phyloP scores from a whole-genome alignment of 1,140 invertebrate genomes.

The Apis dorsata region DNA sequence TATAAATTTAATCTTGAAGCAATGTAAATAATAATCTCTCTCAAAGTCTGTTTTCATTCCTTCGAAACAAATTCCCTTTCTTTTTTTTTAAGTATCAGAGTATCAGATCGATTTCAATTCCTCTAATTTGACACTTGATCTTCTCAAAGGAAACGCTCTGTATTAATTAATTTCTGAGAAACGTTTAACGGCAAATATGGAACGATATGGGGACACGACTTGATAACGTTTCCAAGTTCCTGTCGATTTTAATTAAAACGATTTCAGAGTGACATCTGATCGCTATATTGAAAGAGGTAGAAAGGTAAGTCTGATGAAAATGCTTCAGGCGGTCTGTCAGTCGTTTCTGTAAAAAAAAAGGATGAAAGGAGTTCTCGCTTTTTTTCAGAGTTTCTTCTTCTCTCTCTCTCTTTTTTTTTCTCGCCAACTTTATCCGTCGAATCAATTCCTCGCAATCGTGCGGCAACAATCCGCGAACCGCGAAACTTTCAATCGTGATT shows the following conservation, averaged over 20 bases:
- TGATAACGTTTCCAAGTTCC: conserved; percentile 1
- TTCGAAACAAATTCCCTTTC: no score
- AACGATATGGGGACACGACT: neutral
- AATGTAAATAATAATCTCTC: no score
- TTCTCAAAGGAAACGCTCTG: neutral
- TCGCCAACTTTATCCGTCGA: neutral
- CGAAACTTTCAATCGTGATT: neutral
- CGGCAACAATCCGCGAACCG: neutral
- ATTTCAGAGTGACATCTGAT: conserved; percentile 30
- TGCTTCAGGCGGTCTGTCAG: conserved; percentile 33
- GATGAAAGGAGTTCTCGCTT: conserved; percentile 2
- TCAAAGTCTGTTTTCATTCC: no score
- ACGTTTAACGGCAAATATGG: neutral
- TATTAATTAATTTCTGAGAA: conserved; percentile 13
- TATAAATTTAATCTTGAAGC: no score
- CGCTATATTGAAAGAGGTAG: conserved; percentile 32
- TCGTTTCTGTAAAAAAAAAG: conserved; percentile 12
- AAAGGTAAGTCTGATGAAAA: conserved; percentile 43
- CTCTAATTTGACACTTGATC: neutral
- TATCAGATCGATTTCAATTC: neutral
- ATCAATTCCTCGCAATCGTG: conserved; percentile 11
- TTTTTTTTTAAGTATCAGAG: no score
- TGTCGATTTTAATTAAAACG: conserved; percentile 46
- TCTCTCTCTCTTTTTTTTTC: neutral
- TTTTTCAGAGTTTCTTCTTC: neutral